Percentiles rank a stretch among this genome's conserved stretches.
Conservation (phyloP, 2,797 vertebrate species). For the Neostethus bicornis region DNA sequence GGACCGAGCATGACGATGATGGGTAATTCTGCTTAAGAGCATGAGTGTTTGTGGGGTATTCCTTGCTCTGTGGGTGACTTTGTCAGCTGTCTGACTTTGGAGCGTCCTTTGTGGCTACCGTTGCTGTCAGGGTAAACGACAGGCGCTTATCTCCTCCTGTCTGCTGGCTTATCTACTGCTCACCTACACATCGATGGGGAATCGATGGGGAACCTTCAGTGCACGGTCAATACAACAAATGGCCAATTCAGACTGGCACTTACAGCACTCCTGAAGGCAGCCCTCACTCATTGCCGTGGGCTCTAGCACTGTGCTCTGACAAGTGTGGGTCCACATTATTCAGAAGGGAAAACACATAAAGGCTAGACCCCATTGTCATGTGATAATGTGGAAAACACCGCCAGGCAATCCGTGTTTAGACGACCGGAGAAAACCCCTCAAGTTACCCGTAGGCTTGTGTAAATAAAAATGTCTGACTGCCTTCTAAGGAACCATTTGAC, state of each 20-base stretch:
- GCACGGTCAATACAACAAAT: conserved; percentile 71
- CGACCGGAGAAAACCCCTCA: not conserved
- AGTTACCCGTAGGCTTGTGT: not conserved
- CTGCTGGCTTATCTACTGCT: conserved; percentile 75
- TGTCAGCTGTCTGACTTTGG: conserved; percentile 72
- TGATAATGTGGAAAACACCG: conserved; percentile 18
- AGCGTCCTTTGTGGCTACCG: conserved; percentile 55
- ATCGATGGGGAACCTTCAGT: conserved; percentile 75
- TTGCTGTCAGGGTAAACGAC: conserved; percentile 62
- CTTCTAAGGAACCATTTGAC: not conserved
- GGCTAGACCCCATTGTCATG: conserved; percentile 1
- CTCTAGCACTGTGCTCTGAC: not conserved
- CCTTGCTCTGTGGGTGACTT: conserved; percentile 50
- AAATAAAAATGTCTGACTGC: not conserved
- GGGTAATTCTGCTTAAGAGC: conserved; percentile 33
- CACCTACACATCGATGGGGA: conserved; percentile 74
- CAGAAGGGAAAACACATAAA: not conserved
- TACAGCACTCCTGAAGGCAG: conserved; percentile 41
- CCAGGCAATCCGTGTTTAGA: conserved; percentile 7
- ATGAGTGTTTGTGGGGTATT: conserved; percentile 1
- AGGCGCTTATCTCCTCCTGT: conserved; percentile 70
- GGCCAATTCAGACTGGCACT: conserved; percentile 65
- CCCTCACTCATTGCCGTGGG: conserved; percentile 7
- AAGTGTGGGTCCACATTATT: conserved; percentile 11
- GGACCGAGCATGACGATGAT: conserved; percentile 9